These are phyloP conservation scores for Hucho hucho DNA, from an alignment of 2,113 vertebrate genomes.

Conservation along the genomic window DNA sequence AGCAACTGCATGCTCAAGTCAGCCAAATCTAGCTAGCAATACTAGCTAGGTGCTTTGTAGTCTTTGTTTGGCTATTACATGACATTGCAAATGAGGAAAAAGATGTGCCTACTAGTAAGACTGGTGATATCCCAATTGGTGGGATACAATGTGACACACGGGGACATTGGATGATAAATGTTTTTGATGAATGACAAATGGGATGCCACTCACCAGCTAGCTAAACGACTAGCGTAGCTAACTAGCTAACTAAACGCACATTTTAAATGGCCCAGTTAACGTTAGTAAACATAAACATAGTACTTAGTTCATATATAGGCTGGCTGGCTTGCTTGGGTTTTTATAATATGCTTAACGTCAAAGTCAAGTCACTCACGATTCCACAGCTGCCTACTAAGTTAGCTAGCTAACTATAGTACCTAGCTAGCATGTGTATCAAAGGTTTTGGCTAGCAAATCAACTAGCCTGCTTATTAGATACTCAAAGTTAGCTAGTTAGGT, in stretches of 20 bases:
- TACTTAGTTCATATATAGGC: background rate
- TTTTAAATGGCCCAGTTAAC: background rate
- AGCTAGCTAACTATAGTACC: background rate
- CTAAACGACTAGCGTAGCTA: background rate
- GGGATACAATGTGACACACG: background rate
- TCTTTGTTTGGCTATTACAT: background rate
- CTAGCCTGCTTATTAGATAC: no score
- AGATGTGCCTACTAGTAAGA: background rate
- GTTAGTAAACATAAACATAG: background rate
- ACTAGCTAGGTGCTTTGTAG: background rate
- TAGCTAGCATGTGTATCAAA: no score
- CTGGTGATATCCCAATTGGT: background rate
- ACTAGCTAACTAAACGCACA: background rate
- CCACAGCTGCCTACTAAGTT: no score
- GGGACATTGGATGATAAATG: background rate
- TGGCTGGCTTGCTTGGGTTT: background rate
- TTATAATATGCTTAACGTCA: background rate
- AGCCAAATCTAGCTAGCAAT: background rate
- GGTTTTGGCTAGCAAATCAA: no score
- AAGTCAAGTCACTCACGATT: background rate
- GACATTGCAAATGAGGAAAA: background rate
- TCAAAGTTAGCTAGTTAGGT: no score
- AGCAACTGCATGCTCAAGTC: slow-evolving; percentile 49
- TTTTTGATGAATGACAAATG: background rate
- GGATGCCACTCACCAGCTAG: background rate